Conservation (phyloP, 30 jellyfish, hydroid and myxozoan genomes). For the Sanderia malayensis region DNA sequence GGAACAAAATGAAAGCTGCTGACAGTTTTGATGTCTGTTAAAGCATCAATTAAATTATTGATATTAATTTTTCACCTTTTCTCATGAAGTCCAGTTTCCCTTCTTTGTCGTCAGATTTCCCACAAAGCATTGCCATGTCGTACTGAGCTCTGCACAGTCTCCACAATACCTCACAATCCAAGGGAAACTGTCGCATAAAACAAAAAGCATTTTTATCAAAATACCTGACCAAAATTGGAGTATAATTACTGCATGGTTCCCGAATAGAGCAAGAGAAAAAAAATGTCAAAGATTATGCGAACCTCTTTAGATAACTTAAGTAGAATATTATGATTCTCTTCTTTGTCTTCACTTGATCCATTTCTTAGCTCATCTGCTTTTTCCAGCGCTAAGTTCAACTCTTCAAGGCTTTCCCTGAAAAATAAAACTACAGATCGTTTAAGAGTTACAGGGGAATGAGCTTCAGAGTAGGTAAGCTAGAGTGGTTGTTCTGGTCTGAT, state of each 20-base stretch:
- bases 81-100: conserved; percentile 35
- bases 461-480: no score
- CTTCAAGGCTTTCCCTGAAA: conserved; percentile 11
- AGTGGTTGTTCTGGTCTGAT: no score
- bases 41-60: not conserved
- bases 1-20: not conserved
- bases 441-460: no score
- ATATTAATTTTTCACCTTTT: conserved; percentile 61
- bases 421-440: no score
- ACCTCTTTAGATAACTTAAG: conserved; percentile 34
- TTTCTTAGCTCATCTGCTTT: conserved; percentile 48
- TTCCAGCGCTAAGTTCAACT: conserved; percentile 13
- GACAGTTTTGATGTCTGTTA: not conserved
- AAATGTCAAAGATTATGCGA: no score
- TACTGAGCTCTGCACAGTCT: conserved; percentile 78
- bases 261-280: no score
- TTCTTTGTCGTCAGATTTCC: conserved; percentile 48
- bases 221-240: no score
- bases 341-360: conserved; percentile 55
- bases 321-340: conserved; percentile 48
- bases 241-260: no score
- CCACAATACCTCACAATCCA: conserved; percentile 71
- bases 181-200: conserved; percentile 21
- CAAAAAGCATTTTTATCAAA: no score
- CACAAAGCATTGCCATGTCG: conserved; percentile 68